Evolutionary conservation across 2,113 vertebrate species (phyloP), one percentile per base, ranked within the genome.

Genomic region (Coptodon rendalli): DNA sequence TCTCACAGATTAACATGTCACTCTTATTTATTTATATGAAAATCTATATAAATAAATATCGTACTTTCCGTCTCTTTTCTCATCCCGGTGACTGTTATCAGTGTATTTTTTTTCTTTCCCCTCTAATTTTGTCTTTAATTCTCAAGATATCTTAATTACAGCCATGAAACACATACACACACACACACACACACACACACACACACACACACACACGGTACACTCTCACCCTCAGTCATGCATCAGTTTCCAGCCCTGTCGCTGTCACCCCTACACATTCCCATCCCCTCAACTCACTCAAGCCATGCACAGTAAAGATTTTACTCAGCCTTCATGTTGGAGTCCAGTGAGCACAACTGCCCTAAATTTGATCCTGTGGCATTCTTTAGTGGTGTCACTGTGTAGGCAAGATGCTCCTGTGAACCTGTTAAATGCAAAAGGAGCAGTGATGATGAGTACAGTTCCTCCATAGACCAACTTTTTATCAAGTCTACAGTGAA

Each of bases 291-390:
- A 80, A 88, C 83, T 87, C 84, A 89, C 84, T 86, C 89, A 85
- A 88, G 89, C 85, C 92, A 92, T 87, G 86, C 82, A 90, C 88
- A 89, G 90, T 68, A 81, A 91, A 86, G 83, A 61, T 85, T 89
- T 66, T 79, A 78, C 88, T 90, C 84, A 85, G 79, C 87, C 38
- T 45, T 89, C 90, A 88, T 83, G 76, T 92, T 94, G 96, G 96
- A 96, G 96, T 97, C 96, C 96, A 94, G 89, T 94, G 89, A 93
- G 88, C 91, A 93, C 91, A 96, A 95, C 96, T 96, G 96, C 95
- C 95, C 94, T 95, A 95, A 95, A 93, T 95, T 95, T 94, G 96
- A 93, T 93, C 92, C 93, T 86, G 76, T 85, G 89, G 79, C 93
- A 83, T 91, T 84, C 36, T 40, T 82, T 66, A 87, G 81, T 68